Conservation (phyloP, 2,888 invertebrate species). For the Azorinus chamasolen region DNA sequence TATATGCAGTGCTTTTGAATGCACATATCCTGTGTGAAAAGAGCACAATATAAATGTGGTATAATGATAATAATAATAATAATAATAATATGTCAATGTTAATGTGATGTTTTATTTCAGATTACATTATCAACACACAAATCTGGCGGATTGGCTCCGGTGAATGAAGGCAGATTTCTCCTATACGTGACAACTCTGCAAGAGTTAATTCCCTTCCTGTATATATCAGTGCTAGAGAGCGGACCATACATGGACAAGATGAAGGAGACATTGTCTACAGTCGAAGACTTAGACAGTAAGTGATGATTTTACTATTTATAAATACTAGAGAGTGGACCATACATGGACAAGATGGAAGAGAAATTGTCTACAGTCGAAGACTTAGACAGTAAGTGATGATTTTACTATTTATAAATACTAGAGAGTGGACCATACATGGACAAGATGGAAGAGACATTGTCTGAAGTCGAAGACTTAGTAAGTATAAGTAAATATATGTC, state of each 20-base stretch:
- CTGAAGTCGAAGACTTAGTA: constrained; percentile 20
- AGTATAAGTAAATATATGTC: constrained; percentile 82
- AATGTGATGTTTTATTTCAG: constrained; percentile 51
- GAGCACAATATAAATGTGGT: too few species aligned
- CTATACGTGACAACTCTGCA: constrained; percentile 80
- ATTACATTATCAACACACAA: constrained; percentile 76
- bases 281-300: constrained; percentile 40
- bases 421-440: constrained; percentile 72
- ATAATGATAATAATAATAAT: too few species aligned
- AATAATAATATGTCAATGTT: too few species aligned
- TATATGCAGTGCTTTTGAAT: too few species aligned
- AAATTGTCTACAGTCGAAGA: constrained; percentile 20
- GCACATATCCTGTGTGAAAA: too few species aligned
- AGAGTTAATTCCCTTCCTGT: constrained; percentile 84
- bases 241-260: constrained; percentile 78
- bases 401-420: too few species aligned
- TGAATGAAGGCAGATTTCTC: constrained; percentile 82
- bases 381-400: constrained; percentile 45
- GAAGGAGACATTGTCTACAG: constrained; percentile 27
- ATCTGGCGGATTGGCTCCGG: constrained; percentile 75
- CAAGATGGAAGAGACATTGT: constrained; percentile 46
- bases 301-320: background rate
- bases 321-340: too few species aligned
- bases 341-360: constrained; percentile 10
- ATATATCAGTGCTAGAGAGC: constrained; percentile 83